Base-by-base conservation (phyloP, 30 jellyfish, hydroid and myxozoan species). In the Cassiopea andromeda region DNA sequence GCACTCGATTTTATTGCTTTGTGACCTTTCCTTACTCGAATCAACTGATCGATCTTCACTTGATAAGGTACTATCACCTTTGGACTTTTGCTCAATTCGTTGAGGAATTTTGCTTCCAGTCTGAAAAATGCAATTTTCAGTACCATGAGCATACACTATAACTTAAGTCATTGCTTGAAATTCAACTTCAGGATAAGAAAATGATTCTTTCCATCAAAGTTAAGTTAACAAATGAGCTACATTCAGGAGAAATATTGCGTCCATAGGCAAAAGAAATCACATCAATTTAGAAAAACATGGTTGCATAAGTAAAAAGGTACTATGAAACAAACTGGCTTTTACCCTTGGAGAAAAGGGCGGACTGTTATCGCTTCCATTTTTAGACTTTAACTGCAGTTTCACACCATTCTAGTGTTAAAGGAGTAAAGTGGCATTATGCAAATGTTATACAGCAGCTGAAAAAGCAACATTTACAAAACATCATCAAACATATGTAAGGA, bases 101-200 rank as follows among this genome's bases (percentile, higher is more conserved):
- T 80, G 92, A 5, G 91, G 96, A n/a, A 82, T 82, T 78, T 77
- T 89, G 78, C 92, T 82, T 44, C 92, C 92, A 44, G 96, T 78
- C 96, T 89, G 46, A 18, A 89, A 78, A 3, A 58, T 27, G 38
- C 38, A 27, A 27, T 27, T 27, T 27, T 27, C 38, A 27, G 38
- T 27, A 27, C 38, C 38, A 27, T 27, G 38, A 27, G 38, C 38
- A 27, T 27, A 27, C 38, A 27, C 38, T 27, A 27, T 27, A 27
- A 27, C 38, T 27, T 27, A 27, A 27, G 38, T 27, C 38, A 27
- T 27, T 27, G 38, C 38, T 27, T 27, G 38, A 27, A 27, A 27
- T 27, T 27, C 38, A 27, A 27, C 38, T 27, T 27, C 38, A 27
- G 38, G 38, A 0, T 27, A 27, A 27, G 38, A 27, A 27, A 27